phyloP scores from a whole-genome alignment of 2,113 vertebrate species.

The Butastur rufipennis region DNA sequence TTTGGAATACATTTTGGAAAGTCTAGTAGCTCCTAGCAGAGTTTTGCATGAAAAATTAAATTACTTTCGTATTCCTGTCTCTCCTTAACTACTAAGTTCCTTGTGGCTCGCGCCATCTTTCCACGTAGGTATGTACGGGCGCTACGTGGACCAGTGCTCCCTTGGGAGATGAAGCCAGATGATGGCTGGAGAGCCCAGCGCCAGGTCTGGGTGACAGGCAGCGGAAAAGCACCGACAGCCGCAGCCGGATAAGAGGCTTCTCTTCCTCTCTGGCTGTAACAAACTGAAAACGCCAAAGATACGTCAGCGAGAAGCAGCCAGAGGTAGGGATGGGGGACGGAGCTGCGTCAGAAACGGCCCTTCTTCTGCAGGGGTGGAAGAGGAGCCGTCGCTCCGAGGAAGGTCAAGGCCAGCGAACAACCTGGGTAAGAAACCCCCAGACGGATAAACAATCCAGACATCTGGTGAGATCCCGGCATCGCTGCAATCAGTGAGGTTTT shows the following conservation, averaged over 20 bases:
- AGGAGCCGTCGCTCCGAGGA: neutral
- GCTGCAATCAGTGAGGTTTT: slow-evolving; percentile 43
- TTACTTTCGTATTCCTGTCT: neutral
- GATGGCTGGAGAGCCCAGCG: neutral
- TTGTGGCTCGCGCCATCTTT: neutral
- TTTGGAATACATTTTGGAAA: slow-evolving; percentile 65
- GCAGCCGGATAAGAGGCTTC: neutral
- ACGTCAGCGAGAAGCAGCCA: neutral
- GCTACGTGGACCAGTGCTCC: neutral
- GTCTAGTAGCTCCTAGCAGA: slow-evolving; percentile 28
- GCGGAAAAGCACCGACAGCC: neutral
- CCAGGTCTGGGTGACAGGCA: neutral
- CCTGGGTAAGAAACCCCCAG: neutral
- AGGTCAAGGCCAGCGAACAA: slow-evolving; percentile 49
- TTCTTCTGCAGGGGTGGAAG: neutral
- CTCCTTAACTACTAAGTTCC: neutral
- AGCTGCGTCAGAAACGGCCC: slow-evolving; percentile 19
- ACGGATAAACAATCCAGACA: slow-evolving; percentile 49
- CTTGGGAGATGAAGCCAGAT: neutral
- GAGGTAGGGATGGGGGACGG: neutral
- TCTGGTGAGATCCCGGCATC: slow-evolving; percentile 34
- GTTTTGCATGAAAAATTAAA: slow-evolving; percentile 43
- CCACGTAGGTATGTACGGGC: fast-evolving
- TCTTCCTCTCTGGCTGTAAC: slow-evolving; percentile 1
- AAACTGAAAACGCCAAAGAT: neutral